Evolutionary conservation across 1,140 invertebrate species (phyloP).

Genomic region (Trichonephila clavipes): DNA sequence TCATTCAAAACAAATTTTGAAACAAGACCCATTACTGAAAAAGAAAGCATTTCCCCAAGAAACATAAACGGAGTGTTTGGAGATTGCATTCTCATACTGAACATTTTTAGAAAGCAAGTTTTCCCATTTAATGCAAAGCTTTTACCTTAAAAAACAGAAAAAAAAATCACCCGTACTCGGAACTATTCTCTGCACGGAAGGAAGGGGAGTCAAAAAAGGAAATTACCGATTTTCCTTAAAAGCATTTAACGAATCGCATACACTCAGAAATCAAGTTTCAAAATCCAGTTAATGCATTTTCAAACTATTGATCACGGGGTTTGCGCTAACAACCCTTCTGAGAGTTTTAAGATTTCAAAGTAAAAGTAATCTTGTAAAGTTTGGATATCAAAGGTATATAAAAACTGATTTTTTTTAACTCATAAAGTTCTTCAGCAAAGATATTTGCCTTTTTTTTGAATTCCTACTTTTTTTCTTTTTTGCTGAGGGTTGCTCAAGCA

Average conservation of each 20-base stretch:
- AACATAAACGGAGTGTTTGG: neutral
- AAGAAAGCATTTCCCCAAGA: neutral
- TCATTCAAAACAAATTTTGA: no score
- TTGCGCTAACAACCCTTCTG: neutral
- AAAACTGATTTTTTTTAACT: neutral
- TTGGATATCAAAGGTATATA: neutral
- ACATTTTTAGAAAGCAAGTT: neutral
- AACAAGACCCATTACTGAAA: neutral
- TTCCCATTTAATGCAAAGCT: neutral
- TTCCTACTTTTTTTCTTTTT: no score
- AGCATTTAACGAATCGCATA: conserved; percentile 14
- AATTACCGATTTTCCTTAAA: conserved; percentile 31
- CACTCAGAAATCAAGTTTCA: conserved; percentile 8
- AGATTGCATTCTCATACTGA: neutral
- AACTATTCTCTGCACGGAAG: neutral
- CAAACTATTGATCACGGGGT: neutral
- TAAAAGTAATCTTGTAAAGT: conserved; percentile 1
- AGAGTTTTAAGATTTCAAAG: neutral
- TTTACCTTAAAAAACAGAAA: neutral
- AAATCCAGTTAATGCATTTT: conserved; percentile 24
- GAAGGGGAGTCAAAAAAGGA: neutral
- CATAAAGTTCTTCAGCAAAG: neutral
- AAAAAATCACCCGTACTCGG: neutral
- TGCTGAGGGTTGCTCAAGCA: neutral
- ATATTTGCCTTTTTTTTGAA: neutral